phyloP scores from a whole-genome alignment of 1,140 invertebrate genomes.

The Macrobrachium nipponense region DNA sequence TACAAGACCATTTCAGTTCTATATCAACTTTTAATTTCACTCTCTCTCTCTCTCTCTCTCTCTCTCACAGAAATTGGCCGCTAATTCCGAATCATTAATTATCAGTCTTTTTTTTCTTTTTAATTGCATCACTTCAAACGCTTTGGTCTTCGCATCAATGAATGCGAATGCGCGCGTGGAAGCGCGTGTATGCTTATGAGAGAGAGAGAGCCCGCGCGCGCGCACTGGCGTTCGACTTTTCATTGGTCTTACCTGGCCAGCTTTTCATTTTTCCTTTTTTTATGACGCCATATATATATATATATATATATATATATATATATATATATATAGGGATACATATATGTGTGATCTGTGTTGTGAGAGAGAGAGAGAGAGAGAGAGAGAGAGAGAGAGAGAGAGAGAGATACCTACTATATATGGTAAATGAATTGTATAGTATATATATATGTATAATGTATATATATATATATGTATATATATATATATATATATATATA shows the following conservation, averaged over 20 bases:
- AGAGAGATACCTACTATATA: not conserved
- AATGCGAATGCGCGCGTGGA: conserved; percentile 19
- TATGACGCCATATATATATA: not conserved
- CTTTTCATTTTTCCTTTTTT: too few relatives aligned
- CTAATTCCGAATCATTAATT: not conserved
- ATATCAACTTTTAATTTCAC: not conserved
- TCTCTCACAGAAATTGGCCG: not conserved
- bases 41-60: conserved; percentile 23
- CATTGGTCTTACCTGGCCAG: too few relatives aligned
- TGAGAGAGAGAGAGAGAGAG: too few relatives aligned
- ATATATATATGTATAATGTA: not conserved
- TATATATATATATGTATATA: not conserved
- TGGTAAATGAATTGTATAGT: not conserved
- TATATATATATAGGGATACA: conserved; percentile 1
- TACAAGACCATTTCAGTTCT: not conserved
- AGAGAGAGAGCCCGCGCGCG: too few relatives aligned
- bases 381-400: too few relatives aligned
- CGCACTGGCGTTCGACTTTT: too few relatives aligned
- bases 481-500: not conserved
- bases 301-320: not conserved
- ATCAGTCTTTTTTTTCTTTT: not conserved
- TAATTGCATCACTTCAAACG: not conserved
- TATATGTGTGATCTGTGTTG: too few relatives aligned
- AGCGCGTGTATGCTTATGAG: conserved; percentile 9
- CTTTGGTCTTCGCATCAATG: not conserved